phyloP scores from a whole-genome alignment of 2,888 invertebrate species.

The Coremacera marginata region DNA sequence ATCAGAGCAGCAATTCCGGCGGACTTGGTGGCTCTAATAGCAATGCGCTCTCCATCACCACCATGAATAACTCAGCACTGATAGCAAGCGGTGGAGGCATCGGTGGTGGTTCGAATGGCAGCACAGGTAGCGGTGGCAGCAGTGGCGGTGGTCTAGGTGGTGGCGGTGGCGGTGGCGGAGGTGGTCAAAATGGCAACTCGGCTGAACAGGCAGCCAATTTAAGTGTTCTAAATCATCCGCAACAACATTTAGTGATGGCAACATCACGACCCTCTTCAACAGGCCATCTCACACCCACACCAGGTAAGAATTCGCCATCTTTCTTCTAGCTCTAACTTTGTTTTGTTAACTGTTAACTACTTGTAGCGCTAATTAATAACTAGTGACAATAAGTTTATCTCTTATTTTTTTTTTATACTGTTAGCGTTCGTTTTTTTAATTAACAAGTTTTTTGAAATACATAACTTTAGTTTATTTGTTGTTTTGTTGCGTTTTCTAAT shows the following conservation, averaged over 20 bases:
- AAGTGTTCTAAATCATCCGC: slow-evolving; percentile 72
- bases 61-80: slow-evolving; percentile 59
- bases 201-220: slow-evolving; percentile 69
- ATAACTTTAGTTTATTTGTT: slow-evolving; percentile 18
- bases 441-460: neutral
- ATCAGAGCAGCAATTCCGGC: slow-evolving; percentile 61
- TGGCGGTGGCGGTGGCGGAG: slow-evolving; percentile 56
- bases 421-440: slow-evolving; percentile 14
- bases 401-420: neutral
- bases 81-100: slow-evolving; percentile 60
- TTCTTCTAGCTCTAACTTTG: neutral
- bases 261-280: slow-evolving; percentile 73
- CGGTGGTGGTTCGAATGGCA: slow-evolving; percentile 49
- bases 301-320: slow-evolving; percentile 65
- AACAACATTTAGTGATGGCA: slow-evolving; percentile 70
- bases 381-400: slow-evolving; percentile 4
- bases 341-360: slow-evolving; percentile 41
- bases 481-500: slow-evolving; percentile 35
- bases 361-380: slow-evolving; percentile 9
- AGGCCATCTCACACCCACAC: slow-evolving; percentile 73
- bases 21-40: slow-evolving; percentile 55
- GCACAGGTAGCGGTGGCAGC: slow-evolving; percentile 50
- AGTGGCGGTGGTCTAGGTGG: slow-evolving; percentile 53
- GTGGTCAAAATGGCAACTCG: slow-evolving; percentile 50
- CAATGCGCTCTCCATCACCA: slow-evolving; percentile 59